Conservation (phyloP, 1,140 invertebrate genomes). For the Trachelipus rathkii region DNA sequence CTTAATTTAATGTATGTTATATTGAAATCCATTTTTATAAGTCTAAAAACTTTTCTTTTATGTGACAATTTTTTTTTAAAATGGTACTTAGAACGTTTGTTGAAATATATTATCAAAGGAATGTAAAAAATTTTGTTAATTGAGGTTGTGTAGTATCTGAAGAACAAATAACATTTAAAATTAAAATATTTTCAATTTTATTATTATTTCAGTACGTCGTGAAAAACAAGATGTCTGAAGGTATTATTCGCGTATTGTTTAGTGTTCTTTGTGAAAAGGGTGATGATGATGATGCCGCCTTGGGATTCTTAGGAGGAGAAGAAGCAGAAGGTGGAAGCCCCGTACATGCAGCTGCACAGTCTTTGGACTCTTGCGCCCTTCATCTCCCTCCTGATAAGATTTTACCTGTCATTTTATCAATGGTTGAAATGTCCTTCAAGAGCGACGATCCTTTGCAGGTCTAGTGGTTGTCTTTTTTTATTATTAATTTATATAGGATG, state of each 20-base stretch:
- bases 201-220: slow-evolving; percentile 58
- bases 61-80: too few relatives aligned
- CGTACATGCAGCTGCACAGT: slow-evolving; percentile 64
- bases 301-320: slow-evolving; percentile 48
- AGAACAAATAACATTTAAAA: neutral
- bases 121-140: neutral
- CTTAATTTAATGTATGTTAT: too few relatives aligned
- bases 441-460: slow-evolving; percentile 37
- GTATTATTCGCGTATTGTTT: slow-evolving; percentile 66
- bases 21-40: too few relatives aligned
- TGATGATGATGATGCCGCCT: slow-evolving; percentile 53
- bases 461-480: neutral
- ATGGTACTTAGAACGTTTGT: too few relatives aligned
- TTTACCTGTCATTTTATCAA: slow-evolving; percentile 63
- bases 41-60: too few relatives aligned
- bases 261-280: slow-evolving; percentile 59
- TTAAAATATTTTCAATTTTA: neutral
- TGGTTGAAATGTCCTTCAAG: slow-evolving; percentile 42
- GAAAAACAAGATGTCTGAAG: slow-evolving; percentile 68
- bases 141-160: neutral
- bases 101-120: too few relatives aligned
- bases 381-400: slow-evolving; percentile 73
- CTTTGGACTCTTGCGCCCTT: slow-evolving; percentile 69
- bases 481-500: too few relatives aligned
- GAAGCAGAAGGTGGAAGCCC: slow-evolving; percentile 53